Evolutionary conservation across 1,140 invertebrate species (phyloP).

Genomic region (Vanessa tameamea): DNA sequence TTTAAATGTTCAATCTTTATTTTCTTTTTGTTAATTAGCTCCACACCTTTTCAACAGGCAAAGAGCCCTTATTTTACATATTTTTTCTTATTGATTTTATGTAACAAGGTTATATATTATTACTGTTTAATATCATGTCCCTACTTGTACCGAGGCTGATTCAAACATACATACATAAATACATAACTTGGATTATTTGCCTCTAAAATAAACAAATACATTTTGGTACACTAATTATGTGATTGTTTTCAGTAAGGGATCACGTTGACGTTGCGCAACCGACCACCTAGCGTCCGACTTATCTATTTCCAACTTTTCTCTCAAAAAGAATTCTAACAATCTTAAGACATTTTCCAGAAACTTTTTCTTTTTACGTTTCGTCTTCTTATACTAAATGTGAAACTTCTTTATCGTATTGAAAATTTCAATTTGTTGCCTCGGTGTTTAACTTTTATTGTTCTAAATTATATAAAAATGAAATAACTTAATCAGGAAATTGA

Average conservation of each 20-base stretch:
- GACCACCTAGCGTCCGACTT: conserved; percentile 11
- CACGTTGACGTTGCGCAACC: conserved; percentile 20
- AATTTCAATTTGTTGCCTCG: conserved; percentile 30
- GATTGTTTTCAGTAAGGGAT: background rate
- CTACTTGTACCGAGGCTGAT: too few relatives aligned
- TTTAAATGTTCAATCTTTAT: background rate
- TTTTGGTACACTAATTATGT: background rate
- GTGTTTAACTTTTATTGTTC: conserved; percentile 30
- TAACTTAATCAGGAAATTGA: conserved; percentile 15
- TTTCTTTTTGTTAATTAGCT: too few relatives aligned
- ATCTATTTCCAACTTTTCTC: conserved; percentile 27
- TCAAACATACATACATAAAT: too few relatives aligned
- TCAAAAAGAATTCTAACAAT: conserved; percentile 36
- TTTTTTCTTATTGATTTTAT: too few relatives aligned
- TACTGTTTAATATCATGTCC: too few relatives aligned
- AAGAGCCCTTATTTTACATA: too few relatives aligned
- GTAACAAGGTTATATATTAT: too few relatives aligned
- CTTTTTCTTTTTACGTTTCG: conserved; percentile 31
- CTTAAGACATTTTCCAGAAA: conserved; percentile 28
- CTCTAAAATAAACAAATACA: too few relatives aligned
- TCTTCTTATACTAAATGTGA: conserved; percentile 27
- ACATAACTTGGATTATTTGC: too few relatives aligned
- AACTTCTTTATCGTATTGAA: conserved; percentile 33
- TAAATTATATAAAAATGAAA: too few relatives aligned
- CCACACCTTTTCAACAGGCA: too few relatives aligned